phyloP scores from a whole-genome alignment of 2,888 invertebrate genomes.

The Diarsia rubi region DNA sequence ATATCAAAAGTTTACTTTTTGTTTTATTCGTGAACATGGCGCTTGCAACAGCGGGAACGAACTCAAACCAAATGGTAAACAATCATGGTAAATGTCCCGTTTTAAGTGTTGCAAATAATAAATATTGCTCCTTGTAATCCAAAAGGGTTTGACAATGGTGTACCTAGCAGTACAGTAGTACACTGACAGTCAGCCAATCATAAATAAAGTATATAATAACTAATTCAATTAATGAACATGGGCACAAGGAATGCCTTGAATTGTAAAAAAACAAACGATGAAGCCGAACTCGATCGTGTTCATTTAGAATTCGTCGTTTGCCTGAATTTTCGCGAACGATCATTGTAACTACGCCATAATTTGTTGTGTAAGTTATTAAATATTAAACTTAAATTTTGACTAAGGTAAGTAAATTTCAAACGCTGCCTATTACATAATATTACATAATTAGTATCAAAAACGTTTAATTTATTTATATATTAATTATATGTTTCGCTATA shows the following conservation, averaged over 20 bases:
- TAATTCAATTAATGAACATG: constrained; percentile 15
- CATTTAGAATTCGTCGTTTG: background rate
- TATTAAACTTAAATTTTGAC: constrained; percentile 5
- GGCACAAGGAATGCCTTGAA: too few relatives aligned
- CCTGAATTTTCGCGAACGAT: background rate
- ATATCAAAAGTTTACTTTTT: too few relatives aligned
- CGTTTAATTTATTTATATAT: constrained; percentile 7
- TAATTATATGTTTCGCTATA: constrained; percentile 27
- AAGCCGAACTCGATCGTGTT: background rate
- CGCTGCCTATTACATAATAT: background rate
- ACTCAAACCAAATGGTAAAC: too few relatives aligned
- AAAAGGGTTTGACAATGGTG: too few relatives aligned
- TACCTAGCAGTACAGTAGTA: too few relatives aligned
- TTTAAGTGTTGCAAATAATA: too few relatives aligned
- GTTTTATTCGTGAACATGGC: too few relatives aligned
- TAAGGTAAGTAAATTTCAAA: constrained; percentile 3
- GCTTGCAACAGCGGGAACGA: too few relatives aligned
- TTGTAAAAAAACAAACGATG: background rate
- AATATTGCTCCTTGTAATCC: too few relatives aligned
- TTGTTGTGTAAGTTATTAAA: background rate
- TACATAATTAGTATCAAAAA: constrained; percentile 31
- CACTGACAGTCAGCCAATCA: too few relatives aligned
- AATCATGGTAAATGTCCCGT: too few relatives aligned
- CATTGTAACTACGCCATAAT: background rate
- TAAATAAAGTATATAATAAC: background rate